Percentiles rank a stretch among this genome's conserved stretches.
Evolutionary conservation across 2,113 vertebrate genomes (phyloP).

Genomic region (Tichodroma muraria): DNA sequence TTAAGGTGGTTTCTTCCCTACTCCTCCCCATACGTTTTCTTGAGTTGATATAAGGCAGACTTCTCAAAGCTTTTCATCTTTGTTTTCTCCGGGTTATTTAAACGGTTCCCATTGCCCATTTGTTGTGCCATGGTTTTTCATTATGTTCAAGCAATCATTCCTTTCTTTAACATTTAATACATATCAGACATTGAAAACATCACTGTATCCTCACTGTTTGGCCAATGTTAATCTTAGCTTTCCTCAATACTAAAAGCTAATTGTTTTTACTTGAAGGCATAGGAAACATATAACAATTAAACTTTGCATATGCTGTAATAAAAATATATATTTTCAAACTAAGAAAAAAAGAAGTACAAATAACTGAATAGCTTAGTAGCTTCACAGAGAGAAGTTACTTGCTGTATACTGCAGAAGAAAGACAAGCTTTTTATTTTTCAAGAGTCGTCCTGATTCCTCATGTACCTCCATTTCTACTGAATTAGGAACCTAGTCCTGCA

Average conservation of each 20-base stretch:
- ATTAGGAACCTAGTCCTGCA: slow-evolving; percentile 33
- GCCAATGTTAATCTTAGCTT: slow-evolving; percentile 56
- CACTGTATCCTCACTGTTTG: slow-evolving; percentile 63
- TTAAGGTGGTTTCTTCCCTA: slow-evolving; percentile 22
- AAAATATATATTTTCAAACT: slow-evolving; percentile 60
- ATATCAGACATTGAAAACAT: slow-evolving; percentile 55
- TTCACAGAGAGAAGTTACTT: slow-evolving; percentile 43
- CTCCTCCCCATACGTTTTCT: background rate
- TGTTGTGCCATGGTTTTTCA: slow-evolving; percentile 63
- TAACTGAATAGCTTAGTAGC: slow-evolving; percentile 52
- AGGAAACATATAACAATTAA: slow-evolving; percentile 31
- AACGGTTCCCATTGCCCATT: slow-evolving; percentile 59
- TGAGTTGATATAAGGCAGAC: background rate
- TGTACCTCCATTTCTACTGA: slow-evolving; percentile 36
- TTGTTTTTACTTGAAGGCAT: slow-evolving; percentile 39
- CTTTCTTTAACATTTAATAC: slow-evolving; percentile 65
- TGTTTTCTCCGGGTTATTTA: slow-evolving; percentile 34
- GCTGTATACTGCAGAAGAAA: slow-evolving; percentile 28
- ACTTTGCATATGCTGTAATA: slow-evolving; percentile 58
- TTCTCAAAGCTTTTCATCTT: background rate
- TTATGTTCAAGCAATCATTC: slow-evolving; percentile 65
- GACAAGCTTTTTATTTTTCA: slow-evolving; percentile 34
- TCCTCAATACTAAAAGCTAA: slow-evolving; percentile 42
- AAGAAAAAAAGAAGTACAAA: slow-evolving; percentile 57
- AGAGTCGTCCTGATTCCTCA: slow-evolving; percentile 38